Evolutionary conservation across 2,888 invertebrate genomes (phyloP), one percentile per base, ranked within the genome.

Genomic region (Ariolimax columbianus): DNA sequence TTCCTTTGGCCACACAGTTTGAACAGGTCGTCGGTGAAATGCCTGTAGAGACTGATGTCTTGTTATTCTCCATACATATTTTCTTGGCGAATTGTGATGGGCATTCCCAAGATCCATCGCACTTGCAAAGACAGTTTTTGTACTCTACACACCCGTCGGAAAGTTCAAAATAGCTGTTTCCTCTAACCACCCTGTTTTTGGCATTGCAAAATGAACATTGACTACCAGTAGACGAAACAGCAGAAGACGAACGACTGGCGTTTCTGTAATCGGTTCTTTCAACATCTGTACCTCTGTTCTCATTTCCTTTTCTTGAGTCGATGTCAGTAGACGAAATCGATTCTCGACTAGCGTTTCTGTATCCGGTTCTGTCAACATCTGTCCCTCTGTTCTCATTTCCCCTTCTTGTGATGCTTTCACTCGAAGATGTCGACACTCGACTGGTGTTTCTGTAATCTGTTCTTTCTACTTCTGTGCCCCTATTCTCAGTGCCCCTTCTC

Each of bases 61-160:
- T 30, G 36, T 70, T 17, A 9, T 30, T 51, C 19, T 75, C 72
- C n/a, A 77, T 72, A 75, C 88, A 92, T 14, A 86, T 90, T 81
- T 91, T 87, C 6, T 88, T 88, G 17, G 91, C 90, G 66, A 83
- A 87, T 38, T 90, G 88, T 38, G 88, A 86, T 9, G 90, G 90
- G 78, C 92, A 92, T 38, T 90, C 86, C 91, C 91, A 91, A 9
- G 90, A 87, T 11, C 92, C 91, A 72, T 91, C 90, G 85, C 92
- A 92, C n/a, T 88, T 88, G 85, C 91, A 92, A 33, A 86, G 81
- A 77, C 92, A 92, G 90, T 47, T 88, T 36, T 87, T 85, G 77
- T 90, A 91, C 77, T 90, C 88, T 23, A 88, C 88, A 83, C 92
- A 92, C 0, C 89, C 91, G 38, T 91, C 89, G 7, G 86, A 88